These are phyloP conservation scores for Orius insidiosus DNA, from an alignment of 1,140 invertebrate genomes.

Conservation along the genomic window DNA sequence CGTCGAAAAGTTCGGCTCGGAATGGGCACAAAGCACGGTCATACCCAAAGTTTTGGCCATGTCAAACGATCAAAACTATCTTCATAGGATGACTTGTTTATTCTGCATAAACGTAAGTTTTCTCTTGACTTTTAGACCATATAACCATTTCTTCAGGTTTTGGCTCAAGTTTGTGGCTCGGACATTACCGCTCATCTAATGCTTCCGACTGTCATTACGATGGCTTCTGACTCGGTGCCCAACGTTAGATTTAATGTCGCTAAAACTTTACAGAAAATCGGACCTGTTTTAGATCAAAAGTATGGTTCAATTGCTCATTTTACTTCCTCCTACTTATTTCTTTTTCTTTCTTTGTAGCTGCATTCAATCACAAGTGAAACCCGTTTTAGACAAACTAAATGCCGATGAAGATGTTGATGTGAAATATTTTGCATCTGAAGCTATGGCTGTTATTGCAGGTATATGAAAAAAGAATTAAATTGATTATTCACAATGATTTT, in stretches of 20 bases:
- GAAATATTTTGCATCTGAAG: conserved; percentile 95
- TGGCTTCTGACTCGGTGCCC: conserved; percentile 89
- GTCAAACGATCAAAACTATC: conserved; percentile 89
- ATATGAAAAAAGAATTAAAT: not conserved
- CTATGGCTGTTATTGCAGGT: conserved; percentile 65
- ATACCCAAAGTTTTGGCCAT: conserved; percentile 90
- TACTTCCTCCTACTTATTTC: not conserved
- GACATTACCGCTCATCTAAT: conserved; percentile 84
- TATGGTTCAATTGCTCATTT: too few species aligned
- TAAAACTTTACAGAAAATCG: conserved; percentile 90
- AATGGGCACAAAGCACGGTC: conserved; percentile 94
- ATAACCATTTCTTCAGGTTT: conserved; percentile 35
- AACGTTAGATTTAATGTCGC: conserved; percentile 99
- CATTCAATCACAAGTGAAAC: conserved; percentile 84
- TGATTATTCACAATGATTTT: too few species aligned
- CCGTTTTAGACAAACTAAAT: conserved; percentile 85
- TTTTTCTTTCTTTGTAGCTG: conserved; percentile 29
- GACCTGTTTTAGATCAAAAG: conserved; percentile 71
- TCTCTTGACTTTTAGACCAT: not conserved
- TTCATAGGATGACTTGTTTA: conserved; percentile 97
- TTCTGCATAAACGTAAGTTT: conserved; percentile 88
- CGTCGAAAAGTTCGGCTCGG: conserved; percentile 92
- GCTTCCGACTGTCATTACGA: conserved; percentile 83
- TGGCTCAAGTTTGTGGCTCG: conserved; percentile 87
- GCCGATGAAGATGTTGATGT: conserved; percentile 92